phyloP scores from a whole-genome alignment of 2,113 vertebrate genomes.

The Rhinogobius similis region DNA sequence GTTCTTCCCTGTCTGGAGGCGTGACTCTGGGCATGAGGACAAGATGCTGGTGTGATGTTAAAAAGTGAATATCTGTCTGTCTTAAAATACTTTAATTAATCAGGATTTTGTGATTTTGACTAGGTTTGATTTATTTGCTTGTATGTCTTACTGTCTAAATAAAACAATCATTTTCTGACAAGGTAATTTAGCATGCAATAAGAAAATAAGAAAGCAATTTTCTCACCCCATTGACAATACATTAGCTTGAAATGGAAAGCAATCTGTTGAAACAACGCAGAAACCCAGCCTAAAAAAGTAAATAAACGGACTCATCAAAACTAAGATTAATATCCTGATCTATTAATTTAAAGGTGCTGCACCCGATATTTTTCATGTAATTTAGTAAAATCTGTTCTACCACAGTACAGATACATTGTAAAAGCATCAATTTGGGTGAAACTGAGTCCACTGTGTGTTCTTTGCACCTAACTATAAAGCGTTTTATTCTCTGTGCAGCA shows the following conservation, averaged over 20 bases:
- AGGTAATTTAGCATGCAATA: not conserved
- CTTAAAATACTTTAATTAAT: not conserved
- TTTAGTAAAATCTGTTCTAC: no score
- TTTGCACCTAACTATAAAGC: no score
- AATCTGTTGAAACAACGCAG: not conserved
- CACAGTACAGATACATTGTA: no score
- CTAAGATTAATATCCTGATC: conserved; percentile 27
- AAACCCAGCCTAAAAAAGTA: no score
- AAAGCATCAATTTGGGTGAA: no score
- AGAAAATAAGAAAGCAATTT: not conserved
- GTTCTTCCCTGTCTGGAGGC: conserved; percentile 16
- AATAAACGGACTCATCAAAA: not conserved
- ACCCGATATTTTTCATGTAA: no score
- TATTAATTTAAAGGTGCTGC: not conserved
- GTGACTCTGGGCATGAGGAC: conserved; percentile 13
- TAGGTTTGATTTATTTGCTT: not conserved
- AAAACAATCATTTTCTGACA: no score
- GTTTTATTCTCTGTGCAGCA: no score
- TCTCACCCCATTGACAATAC: not conserved
- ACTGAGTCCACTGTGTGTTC: no score
- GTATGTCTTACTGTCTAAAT: not conserved
- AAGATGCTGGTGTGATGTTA: not conserved
- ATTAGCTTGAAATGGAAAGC: not conserved
- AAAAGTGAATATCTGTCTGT: not conserved
- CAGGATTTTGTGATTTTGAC: not conserved